phyloP scores from a whole-genome alignment of 2,113 vertebrate genomes.

The Sinocyclocheilus maitianheensis region DNA sequence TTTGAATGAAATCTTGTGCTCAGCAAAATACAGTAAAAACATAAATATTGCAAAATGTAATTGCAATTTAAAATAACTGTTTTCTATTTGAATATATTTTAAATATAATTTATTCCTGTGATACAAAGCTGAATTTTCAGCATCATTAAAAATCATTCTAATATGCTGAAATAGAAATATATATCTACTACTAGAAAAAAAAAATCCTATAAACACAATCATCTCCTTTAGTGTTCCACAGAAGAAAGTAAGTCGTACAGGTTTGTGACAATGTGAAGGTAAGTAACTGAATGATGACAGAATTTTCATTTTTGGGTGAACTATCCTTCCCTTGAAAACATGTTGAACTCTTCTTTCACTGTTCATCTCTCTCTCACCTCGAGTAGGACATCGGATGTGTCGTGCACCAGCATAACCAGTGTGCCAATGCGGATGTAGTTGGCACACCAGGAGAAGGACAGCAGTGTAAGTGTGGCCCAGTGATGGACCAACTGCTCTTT shows the following conservation, averaged over 20 bases:
- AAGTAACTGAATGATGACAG: too few species aligned
- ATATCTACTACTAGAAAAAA: too few species aligned
- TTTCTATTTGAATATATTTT: neutral
- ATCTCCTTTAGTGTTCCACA: too few species aligned
- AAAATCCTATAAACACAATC: too few species aligned
- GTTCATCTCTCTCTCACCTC: conserved; percentile 78
- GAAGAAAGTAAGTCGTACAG: too few species aligned
- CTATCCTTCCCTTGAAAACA: neutral
- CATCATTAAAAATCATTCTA: neutral
- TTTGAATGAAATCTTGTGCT: neutral
- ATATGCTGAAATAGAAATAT: neutral
- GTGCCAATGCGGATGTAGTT: conserved; percentile 91
- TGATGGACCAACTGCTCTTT: conserved; percentile 89
- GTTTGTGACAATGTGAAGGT: neutral
- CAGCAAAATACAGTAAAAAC: neutral
- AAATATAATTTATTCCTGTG: neutral
- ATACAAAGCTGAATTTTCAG: neutral
- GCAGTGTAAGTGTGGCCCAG: conserved; percentile 84
- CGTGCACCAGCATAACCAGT: conserved; percentile 85
- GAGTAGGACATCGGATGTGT: conserved; percentile 85
- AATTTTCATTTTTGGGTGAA: too few species aligned
- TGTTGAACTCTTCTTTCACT: neutral
- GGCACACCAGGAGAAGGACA: conserved; percentile 90
- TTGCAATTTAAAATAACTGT: neutral
- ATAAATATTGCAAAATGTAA: neutral